Percentiles rank a stretch among this genome's conserved stretches.
Evolutionary conservation across 2,797 vertebrate genomes (phyloP).

Genomic region (Tenualosa ilisha): DNA sequence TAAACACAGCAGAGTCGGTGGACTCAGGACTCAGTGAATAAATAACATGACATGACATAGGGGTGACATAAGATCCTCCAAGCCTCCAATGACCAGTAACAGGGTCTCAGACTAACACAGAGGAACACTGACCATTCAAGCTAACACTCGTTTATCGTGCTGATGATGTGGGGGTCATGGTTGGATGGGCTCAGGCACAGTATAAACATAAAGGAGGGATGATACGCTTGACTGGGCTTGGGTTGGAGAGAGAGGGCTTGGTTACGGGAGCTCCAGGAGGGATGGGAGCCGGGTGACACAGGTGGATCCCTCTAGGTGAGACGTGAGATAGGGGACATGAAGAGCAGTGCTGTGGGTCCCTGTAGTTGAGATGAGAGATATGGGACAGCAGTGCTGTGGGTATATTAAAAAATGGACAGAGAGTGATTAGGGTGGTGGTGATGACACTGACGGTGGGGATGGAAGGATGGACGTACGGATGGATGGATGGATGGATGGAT

Average conservation of each 20-base stretch:
- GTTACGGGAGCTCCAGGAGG: neutral
- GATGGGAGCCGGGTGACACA: neutral
- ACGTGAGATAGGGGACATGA: neutral
- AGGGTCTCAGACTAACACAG: neutral
- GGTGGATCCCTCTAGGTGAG: neutral
- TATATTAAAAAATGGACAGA: neutral
- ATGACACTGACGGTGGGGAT: neutral
- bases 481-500: slow-evolving; percentile 18
- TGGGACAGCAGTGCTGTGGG: neutral
- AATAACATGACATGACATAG: neutral
- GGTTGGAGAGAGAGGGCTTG: neutral
- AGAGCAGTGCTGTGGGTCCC: neutral
- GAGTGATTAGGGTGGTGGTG: neutral
- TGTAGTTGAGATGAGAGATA: neutral
- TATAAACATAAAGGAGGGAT: neutral
- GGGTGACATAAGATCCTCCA: neutral
- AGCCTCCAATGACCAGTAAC: neutral
- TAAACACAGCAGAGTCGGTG: no score
- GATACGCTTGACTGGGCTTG: neutral
- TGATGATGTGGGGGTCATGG: neutral
- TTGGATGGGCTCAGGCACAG: neutral
- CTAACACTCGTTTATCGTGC: neutral
- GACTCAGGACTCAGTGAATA: neutral
- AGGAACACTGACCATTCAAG: no score
- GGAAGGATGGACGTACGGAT: neutral